These are phyloP conservation scores for Deroplatys truncata DNA, from an alignment of 2,888 invertebrate species.

Conservation along the genomic window DNA sequence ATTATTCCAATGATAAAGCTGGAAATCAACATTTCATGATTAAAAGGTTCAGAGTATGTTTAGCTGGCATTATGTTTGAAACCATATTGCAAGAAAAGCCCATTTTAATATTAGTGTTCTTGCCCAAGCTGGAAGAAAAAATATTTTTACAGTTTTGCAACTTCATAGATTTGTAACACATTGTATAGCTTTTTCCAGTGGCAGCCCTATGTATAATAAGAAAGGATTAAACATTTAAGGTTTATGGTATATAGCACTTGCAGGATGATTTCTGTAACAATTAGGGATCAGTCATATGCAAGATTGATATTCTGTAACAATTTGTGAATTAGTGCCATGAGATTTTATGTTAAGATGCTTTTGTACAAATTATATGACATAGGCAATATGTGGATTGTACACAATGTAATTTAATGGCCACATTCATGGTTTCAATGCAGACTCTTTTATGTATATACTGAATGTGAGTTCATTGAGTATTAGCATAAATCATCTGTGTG, in stretches of 20 bases:
- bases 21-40: no score
- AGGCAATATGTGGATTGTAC: neutral
- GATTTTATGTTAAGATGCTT: neutral
- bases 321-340: neutral
- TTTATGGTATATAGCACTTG: neutral
- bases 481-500: neutral
- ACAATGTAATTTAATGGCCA: neutral
- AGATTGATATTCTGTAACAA: neutral
- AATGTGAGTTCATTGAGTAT: neutral
- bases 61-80: no score
- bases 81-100: no score
- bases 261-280: neutral
- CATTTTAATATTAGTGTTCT: no score
- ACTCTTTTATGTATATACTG: neutral
- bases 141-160: no score
- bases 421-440: neutral
- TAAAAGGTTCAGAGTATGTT: no score
- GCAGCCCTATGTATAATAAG: neutral
- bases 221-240: neutral
- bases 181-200: neutral
- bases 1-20: no score
- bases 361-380: neutral
- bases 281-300: neutral
- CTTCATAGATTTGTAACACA: no score
- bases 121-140: no score